Conservation (phyloP, 2,113 vertebrate species). For the Dromiciops gliroides region DNA sequence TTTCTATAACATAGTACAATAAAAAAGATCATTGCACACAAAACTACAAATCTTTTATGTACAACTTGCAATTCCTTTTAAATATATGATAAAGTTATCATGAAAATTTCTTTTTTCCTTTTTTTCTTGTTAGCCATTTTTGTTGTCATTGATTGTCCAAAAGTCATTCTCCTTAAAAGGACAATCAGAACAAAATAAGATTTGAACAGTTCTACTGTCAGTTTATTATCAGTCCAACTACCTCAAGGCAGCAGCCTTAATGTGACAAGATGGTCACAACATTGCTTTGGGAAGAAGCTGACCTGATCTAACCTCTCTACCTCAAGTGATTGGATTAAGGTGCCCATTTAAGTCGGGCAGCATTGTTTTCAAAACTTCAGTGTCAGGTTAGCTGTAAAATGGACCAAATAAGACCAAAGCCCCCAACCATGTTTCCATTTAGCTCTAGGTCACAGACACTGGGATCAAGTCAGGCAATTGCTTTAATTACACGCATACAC, state of each 20-base stretch:
- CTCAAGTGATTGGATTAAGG: background rate
- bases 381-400: background rate
- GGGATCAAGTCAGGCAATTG: background rate
- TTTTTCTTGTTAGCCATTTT: background rate
- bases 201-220: background rate
- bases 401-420: conserved; percentile 16
- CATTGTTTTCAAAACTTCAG: conserved; percentile 30
- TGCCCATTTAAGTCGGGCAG: background rate
- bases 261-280: background rate
- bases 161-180: background rate
- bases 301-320: background rate
- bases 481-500: too few relatives aligned
- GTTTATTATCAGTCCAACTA: background rate
- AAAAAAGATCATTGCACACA: too few relatives aligned
- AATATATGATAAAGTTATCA: too few relatives aligned
- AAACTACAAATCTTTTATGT: too few relatives aligned
- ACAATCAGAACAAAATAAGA: background rate
- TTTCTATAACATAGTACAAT: too few relatives aligned
- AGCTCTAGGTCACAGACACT: conserved; percentile 26
- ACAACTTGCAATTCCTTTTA: too few relatives aligned
- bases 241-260: background rate
- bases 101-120: too few relatives aligned
- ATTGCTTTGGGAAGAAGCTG: background rate
- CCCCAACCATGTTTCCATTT: conserved; percentile 11
- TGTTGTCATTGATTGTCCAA: background rate